Conservation (phyloP, 2,797 vertebrate genomes). For the Glyptemys insculpta region DNA sequence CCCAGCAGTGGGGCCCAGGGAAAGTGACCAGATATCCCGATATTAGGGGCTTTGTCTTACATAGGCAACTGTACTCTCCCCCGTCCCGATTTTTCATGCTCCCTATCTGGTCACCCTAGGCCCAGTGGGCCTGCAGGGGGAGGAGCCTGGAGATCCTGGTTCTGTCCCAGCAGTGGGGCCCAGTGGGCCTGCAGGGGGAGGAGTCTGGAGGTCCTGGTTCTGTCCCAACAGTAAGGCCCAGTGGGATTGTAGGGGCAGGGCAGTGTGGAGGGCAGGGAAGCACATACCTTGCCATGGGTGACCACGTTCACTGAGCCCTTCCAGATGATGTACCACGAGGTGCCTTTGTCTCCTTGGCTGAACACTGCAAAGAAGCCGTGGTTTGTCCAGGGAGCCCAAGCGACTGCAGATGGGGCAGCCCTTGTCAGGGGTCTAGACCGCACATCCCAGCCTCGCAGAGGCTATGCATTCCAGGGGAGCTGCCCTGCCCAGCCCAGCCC, state of each 20-base stretch:
- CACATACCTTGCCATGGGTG: slow-evolving; percentile 94
- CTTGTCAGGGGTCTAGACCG: background rate
- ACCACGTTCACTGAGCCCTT: slow-evolving; percentile 98
- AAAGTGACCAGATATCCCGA: too few relatives aligned
- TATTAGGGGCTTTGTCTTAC: too few relatives aligned
- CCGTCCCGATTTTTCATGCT: too few relatives aligned
- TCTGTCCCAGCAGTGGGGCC: too few relatives aligned
- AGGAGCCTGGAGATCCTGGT: too few relatives aligned
- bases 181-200: background rate
- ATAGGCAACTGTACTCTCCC: too few relatives aligned
- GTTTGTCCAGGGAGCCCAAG: background rate
- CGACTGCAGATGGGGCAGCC: too few relatives aligned
- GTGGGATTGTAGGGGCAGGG: background rate
- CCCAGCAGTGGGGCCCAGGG: background rate
- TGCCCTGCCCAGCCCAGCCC: background rate
- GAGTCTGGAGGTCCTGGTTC: background rate
- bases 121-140: too few relatives aligned
- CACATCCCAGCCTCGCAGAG: background rate
- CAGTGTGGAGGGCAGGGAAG: accelerated
- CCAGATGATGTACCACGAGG: slow-evolving; percentile 99
- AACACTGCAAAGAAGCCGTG: slow-evolving; percentile 84
- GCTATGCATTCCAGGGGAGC: background rate
- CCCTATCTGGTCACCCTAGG: too few relatives aligned
- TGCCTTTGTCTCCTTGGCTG: slow-evolving; percentile 97
- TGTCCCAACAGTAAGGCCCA: background rate